These are phyloP conservation scores for Sesia apiformis DNA, from an alignment of 2,888 invertebrate species.

Conservation along the genomic window DNA sequence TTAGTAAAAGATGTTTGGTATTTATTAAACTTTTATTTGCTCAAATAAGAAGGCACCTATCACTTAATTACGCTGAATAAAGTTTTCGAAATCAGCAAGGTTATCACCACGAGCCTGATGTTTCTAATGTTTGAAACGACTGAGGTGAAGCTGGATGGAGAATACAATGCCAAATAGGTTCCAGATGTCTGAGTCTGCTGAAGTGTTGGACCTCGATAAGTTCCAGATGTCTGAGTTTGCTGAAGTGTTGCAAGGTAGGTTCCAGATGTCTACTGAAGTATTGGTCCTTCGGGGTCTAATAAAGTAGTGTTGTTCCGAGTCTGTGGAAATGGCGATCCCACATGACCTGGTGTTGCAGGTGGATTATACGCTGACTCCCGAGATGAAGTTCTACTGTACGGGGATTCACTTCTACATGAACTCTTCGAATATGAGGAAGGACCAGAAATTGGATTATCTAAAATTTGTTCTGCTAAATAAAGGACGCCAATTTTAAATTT, in stretches of 20 bases:
- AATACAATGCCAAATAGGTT: slow-evolving; percentile 1
- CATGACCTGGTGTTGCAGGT: no score
- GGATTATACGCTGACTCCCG: background rate
- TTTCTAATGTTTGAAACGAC: background rate
- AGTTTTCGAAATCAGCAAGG: background rate
- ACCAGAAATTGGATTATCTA: background rate
- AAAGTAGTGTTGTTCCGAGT: no score
- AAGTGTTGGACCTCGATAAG: background rate
- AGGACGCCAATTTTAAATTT: slow-evolving; percentile 1
- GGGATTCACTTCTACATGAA: background rate
- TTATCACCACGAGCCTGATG: background rate
- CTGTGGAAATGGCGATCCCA: no score
- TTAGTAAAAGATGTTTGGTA: background rate
- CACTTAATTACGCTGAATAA: background rate
- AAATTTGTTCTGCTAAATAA: background rate
- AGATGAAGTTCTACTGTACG: background rate
- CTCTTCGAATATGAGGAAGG: background rate
- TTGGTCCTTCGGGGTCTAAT: no score
- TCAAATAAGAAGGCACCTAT: background rate
- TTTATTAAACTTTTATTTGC: background rate
- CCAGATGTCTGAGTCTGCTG: background rate
- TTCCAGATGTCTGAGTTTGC: no score
- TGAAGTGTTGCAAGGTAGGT: no score
- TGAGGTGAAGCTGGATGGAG: slow-evolving; percentile 1
- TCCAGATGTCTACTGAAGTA: no score